phyloP scores from a whole-genome alignment of 2,888 invertebrate species.

The Hirudinaria manillensis region DNA sequence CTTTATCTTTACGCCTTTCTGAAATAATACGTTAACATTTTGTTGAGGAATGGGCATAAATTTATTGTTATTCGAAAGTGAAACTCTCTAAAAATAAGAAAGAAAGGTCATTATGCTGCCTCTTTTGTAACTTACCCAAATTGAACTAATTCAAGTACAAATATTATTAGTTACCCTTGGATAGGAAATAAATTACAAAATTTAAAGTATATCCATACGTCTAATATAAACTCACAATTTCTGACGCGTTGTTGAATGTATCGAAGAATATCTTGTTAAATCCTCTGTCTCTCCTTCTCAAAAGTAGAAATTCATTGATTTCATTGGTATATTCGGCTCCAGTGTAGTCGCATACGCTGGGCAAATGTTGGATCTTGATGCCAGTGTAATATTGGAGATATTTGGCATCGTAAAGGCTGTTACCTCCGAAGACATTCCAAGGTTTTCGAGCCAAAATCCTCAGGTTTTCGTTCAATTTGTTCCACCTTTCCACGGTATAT shows the following conservation, averaged over 20 bases:
- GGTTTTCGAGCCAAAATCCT: conserved; percentile 29
- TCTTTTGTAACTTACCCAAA: no score
- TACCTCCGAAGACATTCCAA: conserved; percentile 34
- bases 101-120: no score
- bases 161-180: no score
- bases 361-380: conserved; percentile 22
- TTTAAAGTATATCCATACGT: no score
- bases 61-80: no score
- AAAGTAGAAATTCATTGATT: background rate
- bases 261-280: conserved; percentile 23
- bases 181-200: no score
- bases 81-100: no score
- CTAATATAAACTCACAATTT: background rate
- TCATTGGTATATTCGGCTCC: conserved; percentile 15
- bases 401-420: conserved; percentile 34
- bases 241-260: conserved; percentile 1
- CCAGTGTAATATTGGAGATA: conserved; percentile 25
- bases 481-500: conserved; percentile 32
- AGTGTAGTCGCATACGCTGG: conserved; percentile 28
- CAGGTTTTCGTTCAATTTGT: conserved; percentile 35
- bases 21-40: no score
- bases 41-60: no score
- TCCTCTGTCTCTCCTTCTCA: conserved; percentile 21
- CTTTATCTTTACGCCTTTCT: no score
- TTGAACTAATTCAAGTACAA: no score